Base-by-base conservation (phyloP, 53 echinoderm and acorn worm genomes). In the Echinometra lucunter region DNA sequence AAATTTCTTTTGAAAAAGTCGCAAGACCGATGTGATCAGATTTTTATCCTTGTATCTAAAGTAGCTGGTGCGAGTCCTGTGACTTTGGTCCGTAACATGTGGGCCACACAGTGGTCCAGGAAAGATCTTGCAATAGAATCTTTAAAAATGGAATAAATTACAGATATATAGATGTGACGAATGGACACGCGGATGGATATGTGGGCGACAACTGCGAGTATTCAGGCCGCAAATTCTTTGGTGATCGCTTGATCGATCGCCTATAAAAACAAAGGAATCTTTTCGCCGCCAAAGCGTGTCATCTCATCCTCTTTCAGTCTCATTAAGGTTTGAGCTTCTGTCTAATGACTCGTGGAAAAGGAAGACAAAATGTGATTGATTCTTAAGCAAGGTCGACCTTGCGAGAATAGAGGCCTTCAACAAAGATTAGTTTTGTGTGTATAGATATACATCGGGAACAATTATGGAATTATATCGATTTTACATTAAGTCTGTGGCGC, bases 281-380 rank as follows among this genome's bases (percentile, higher is more conserved):
- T n/a, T 30, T 45, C n/a, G 49, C 49, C 85, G 45, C 12, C 28
- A 81, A 45, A 47, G 85, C 85, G 85, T 85, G 85, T 85, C 85
- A 85, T 30, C 28, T 74, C 32, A 53, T 81, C 81, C 30, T 45
- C 85, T 85, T 85, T 85, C 85, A 13, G 45, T 16, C n/a, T 47
- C 49, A 85, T 85, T 85, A 47, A n/a, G 85, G 49, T 47, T 83
- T 83, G 47, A 28, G 85, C 85, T 23, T 45, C 49, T 47, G 44
- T 30, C 85, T 85, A 85, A 85, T 85, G 85, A 85, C 85, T 49
- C 85, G 85, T 49, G n/a, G 30, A 25, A 47, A 85, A 85, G 49
- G 85, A n/a, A 85, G 85, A 28, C 30, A 85, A 85, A 49, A 85
- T 85, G 49, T 47, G 85, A 85, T 85, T 49, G 85, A 85, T 85